Evolutionary conservation across 1,140 invertebrate species (phyloP).

Genomic region (Tyrophagus putrescentiae): DNA sequence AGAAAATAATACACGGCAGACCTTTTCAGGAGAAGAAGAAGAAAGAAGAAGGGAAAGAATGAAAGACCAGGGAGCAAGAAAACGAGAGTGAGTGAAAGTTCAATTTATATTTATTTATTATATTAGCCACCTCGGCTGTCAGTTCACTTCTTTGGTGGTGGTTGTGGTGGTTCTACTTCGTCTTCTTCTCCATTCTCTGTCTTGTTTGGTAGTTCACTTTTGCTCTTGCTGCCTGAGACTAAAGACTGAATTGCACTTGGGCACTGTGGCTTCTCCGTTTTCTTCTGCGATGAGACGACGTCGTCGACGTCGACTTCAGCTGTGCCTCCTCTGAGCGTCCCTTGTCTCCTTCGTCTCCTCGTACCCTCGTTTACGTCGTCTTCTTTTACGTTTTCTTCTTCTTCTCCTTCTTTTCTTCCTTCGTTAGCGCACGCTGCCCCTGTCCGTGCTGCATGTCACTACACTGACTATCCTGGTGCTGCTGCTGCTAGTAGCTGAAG

Average conservation of each 20-base stretch:
- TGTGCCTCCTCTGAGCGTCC: not conserved
- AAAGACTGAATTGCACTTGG: too few relatives aligned
- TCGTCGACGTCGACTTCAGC: too few relatives aligned
- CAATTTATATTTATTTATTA: constrained; percentile 7
- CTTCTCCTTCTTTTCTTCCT: not conserved
- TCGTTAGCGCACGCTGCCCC: not conserved
- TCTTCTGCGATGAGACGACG: too few relatives aligned
- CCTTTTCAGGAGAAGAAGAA: not conserved
- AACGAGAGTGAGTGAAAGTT: constrained; percentile 8
- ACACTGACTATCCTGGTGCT: not conserved
- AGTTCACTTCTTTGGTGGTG: not conserved
- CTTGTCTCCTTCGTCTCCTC: not conserved
- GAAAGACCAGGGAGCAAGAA: constrained; percentile 1
- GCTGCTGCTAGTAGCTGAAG: not conserved
- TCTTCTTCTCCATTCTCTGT: not conserved
- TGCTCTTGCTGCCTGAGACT: not conserved
- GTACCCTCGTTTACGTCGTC: not conserved
- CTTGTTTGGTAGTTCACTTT: not conserved
- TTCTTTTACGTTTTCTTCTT: not conserved
- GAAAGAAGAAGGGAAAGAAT: not conserved
- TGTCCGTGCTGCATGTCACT: not conserved
- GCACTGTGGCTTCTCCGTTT: too few relatives aligned
- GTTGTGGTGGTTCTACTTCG: not conserved
- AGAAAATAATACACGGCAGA: too few relatives aligned
- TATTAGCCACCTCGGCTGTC: not conserved